A percentile compares a stretch with the other conserved stretches of the same genome.
phyloP scores from a whole-genome alignment of 2,113 vertebrate species.

The Paradoxurus hermaphroditus region DNA sequence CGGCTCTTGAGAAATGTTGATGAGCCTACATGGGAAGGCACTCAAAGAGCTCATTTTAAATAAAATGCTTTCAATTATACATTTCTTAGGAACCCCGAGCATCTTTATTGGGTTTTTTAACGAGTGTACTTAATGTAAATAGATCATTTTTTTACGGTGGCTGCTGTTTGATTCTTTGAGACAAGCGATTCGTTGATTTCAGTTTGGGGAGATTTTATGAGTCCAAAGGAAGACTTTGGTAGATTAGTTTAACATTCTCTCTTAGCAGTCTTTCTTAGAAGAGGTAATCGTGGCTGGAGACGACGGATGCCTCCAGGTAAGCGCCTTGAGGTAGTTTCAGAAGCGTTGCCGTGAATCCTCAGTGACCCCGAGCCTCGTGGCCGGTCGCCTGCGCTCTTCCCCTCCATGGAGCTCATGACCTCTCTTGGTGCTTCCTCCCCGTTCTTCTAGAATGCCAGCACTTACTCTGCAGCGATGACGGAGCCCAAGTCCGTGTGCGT shows the following conservation, averaged over 20 bases:
- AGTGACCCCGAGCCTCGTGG: background rate
- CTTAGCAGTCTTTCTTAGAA: background rate
- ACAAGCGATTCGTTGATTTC: background rate
- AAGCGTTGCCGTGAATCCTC: background rate
- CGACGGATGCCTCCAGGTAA: background rate
- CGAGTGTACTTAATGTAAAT: background rate
- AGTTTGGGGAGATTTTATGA: background rate
- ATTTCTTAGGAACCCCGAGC: background rate
- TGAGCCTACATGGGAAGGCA: background rate
- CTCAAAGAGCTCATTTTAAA: background rate
- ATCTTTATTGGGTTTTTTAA: background rate
- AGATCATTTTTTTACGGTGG: background rate
- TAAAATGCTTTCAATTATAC: background rate
- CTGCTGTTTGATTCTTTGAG: background rate
- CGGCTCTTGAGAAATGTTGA: background rate
- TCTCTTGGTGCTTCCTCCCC: background rate
- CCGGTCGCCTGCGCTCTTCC: background rate
- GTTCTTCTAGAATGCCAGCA: slow-evolving; percentile 85
- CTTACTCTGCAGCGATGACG: slow-evolving; percentile 88
- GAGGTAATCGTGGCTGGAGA: background rate
- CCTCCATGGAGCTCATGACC: rapidly evolving
- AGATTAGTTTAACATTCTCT: background rate
- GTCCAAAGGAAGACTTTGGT: background rate
- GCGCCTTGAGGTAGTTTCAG: too few species aligned
- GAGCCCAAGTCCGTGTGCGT: slow-evolving; percentile 91